phyloP scores from a whole-genome alignment of 2,797 vertebrate genomes.

The Jordanella pulchra region DNA sequence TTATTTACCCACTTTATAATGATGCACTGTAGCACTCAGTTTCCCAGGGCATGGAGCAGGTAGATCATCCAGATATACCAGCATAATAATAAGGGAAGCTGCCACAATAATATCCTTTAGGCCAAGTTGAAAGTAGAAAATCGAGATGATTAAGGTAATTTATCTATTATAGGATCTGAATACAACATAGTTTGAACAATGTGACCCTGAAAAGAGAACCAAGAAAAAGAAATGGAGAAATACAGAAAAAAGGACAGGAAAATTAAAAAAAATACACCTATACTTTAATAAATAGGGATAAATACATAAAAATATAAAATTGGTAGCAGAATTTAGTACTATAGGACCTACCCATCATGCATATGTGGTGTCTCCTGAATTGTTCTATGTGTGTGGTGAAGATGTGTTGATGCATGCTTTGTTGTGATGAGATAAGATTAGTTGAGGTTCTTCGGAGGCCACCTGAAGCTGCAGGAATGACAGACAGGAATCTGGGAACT shows the following conservation, averaged over 20 bases:
- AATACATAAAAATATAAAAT: slow-evolving; percentile 32
- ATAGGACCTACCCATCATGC: slow-evolving; percentile 28
- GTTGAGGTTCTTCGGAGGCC: slow-evolving; percentile 57
- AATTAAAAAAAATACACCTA: slow-evolving; percentile 1
- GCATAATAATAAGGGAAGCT: slow-evolving; percentile 44
- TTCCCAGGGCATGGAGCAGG: slow-evolving; percentile 25
- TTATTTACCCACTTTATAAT: too few relatives aligned
- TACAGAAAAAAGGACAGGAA: slow-evolving; percentile 7
- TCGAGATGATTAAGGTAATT: slow-evolving; percentile 31
- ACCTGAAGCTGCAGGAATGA: slow-evolving; percentile 68
- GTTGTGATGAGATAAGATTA: slow-evolving; percentile 67
- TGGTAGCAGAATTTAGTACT: slow-evolving; percentile 32
- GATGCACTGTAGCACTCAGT: slow-evolving; percentile 20
- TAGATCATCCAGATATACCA: slow-evolving; percentile 27
- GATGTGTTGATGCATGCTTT: slow-evolving; percentile 29
- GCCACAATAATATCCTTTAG: slow-evolving; percentile 22
- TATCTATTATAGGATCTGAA: slow-evolving; percentile 34
- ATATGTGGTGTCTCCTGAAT: slow-evolving; percentile 14
- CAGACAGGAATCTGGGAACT: slow-evolving; percentile 69
- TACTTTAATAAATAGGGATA: slow-evolving; percentile 18
- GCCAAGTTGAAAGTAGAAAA: slow-evolving; percentile 30
- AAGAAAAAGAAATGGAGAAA: slow-evolving; percentile 15
- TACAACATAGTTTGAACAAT: slow-evolving; percentile 23
- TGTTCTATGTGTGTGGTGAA: slow-evolving; percentile 29
- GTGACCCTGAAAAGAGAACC: slow-evolving; percentile 24